Conservation (phyloP, 2,888 invertebrate species). For the Carcina quercana region DNA sequence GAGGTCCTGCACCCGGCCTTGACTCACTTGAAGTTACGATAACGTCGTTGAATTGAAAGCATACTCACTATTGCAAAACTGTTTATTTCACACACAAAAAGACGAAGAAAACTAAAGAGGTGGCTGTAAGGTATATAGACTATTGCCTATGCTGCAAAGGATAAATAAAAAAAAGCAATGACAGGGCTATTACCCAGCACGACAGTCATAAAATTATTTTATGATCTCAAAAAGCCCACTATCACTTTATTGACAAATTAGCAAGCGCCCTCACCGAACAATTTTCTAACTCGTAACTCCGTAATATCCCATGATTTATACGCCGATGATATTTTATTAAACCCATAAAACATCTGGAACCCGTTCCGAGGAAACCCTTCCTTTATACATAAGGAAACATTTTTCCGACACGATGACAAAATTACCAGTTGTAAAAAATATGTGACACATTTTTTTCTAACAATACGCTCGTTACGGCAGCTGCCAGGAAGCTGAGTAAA, state of each 20-base stretch:
- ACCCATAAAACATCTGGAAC: conserved; percentile 49
- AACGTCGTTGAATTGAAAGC: too few relatives aligned
- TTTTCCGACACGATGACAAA: conserved; percentile 38
- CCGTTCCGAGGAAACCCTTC: conserved; percentile 38
- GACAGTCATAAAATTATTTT: neutral
- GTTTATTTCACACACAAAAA: too few relatives aligned
- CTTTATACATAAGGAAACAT: conserved; percentile 38
- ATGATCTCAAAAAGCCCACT: conserved; percentile 2
- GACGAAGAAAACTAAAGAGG: too few relatives aligned
- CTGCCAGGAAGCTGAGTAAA: conserved; percentile 19
- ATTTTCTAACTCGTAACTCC: conserved; percentile 38
- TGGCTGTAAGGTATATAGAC: too few relatives aligned
- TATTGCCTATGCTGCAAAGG: neutral
- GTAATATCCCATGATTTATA: conserved; percentile 53
- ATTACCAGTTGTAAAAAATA: conserved; percentile 33
- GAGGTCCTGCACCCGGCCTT: too few relatives aligned
- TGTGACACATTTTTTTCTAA: conserved; percentile 23
- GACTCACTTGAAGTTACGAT: too few relatives aligned
- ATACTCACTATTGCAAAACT: too few relatives aligned
- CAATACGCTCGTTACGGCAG: conserved; percentile 25
- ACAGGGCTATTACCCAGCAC: neutral
- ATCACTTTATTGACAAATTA: conserved; percentile 33
- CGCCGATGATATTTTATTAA: conserved; percentile 53
- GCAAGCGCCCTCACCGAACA: conserved; percentile 27
- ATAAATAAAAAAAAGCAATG: neutral